These are phyloP conservation scores for Drosophila persimilis DNA, from an alignment of 1,140 invertebrate species.

Conservation along the genomic window DNA sequence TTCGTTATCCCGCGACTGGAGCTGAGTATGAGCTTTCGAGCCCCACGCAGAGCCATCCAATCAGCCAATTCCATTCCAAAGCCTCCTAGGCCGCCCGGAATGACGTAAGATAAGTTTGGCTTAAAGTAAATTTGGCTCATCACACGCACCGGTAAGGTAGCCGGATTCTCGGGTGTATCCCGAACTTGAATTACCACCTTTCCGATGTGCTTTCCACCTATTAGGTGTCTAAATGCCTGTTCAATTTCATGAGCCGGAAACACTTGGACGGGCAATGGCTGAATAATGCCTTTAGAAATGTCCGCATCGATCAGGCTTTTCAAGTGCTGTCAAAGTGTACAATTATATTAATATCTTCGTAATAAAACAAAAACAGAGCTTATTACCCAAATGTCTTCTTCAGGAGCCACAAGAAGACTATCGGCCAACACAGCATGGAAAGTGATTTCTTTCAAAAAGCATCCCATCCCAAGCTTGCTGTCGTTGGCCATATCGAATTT, in stretches of 20 bases:
- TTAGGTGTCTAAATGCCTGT: slow-evolving; percentile 90
- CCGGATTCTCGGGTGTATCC: slow-evolving; percentile 41
- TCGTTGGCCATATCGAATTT: slow-evolving; percentile 89
- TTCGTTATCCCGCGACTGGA: slow-evolving; percentile 90
- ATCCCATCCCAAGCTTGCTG: slow-evolving; percentile 87
- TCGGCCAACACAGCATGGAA: slow-evolving; percentile 95
- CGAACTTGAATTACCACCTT: slow-evolving; percentile 86
- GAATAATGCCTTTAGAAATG: slow-evolving; percentile 85
- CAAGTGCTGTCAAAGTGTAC: slow-evolving; percentile 43
- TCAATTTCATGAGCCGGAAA: slow-evolving; percentile 87
- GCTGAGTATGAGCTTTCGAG: slow-evolving; percentile 90
- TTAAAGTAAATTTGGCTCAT: slow-evolving; percentile 83
- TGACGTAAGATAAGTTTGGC: slow-evolving; percentile 84
- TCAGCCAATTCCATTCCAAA: slow-evolving; percentile 96
- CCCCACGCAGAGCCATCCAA: slow-evolving; percentile 93
- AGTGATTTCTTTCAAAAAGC: slow-evolving; percentile 92
- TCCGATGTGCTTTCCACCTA: slow-evolving; percentile 93
- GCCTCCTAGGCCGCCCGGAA: slow-evolving; percentile 92
- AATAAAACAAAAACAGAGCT: too few species aligned
- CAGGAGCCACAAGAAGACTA: slow-evolving; percentile 86
- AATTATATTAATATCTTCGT: not conserved
- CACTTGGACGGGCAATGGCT: slow-evolving; percentile 85
- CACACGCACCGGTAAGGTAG: slow-evolving; percentile 67
- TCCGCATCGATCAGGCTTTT: slow-evolving; percentile 71
- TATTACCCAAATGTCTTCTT: slow-evolving; percentile 83